phyloP scores from a whole-genome alignment of 2,113 vertebrate species.

The Lichenostomus cassidix region DNA sequence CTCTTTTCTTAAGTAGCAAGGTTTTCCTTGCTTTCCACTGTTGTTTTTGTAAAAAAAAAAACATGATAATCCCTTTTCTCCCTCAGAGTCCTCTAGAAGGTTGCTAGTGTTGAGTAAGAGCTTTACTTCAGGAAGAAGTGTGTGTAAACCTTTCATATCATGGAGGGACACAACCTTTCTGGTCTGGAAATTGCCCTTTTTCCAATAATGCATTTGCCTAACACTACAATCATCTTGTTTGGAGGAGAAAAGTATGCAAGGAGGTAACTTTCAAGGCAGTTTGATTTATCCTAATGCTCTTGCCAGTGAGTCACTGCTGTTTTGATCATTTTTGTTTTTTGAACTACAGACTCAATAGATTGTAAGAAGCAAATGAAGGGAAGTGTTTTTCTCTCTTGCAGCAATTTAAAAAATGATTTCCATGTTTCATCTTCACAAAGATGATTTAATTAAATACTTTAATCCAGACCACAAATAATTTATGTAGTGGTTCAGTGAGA shows the following conservation, averaged over 20 bases:
- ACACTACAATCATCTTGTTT: not conserved
- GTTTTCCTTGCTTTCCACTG: not conserved
- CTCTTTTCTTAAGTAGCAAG: not conserved
- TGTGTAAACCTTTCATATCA: not conserved
- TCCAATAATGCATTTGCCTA: not conserved
- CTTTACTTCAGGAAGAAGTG: not conserved
- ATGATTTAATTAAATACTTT: conserved; percentile 68
- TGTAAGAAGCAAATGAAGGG: not conserved
- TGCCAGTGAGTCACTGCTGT: conserved; percentile 37
- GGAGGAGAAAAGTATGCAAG: not conserved
- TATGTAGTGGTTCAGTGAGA: conserved; percentile 22
- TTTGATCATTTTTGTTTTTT: conserved; percentile 36
- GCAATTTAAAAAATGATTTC: conserved; percentile 44
- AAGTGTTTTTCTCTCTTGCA: not conserved
- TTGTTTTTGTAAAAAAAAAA: not conserved
- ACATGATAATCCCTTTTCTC: not conserved
- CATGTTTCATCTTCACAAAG: conserved; percentile 43
- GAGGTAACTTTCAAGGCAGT: not conserved
- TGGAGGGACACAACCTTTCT: not conserved
- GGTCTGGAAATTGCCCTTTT: not conserved
- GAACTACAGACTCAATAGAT: conserved; percentile 31
- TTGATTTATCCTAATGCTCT: conserved; percentile 14
- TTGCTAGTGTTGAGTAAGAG: not conserved
- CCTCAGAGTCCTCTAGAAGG: not conserved
- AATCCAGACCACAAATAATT: conserved; percentile 58